A percentile compares a stretch with the other conserved stretches of the same genome.
Evolutionary conservation across 2,888 invertebrate genomes (phyloP).

Genomic region (Zeuzera pyrina): DNA sequence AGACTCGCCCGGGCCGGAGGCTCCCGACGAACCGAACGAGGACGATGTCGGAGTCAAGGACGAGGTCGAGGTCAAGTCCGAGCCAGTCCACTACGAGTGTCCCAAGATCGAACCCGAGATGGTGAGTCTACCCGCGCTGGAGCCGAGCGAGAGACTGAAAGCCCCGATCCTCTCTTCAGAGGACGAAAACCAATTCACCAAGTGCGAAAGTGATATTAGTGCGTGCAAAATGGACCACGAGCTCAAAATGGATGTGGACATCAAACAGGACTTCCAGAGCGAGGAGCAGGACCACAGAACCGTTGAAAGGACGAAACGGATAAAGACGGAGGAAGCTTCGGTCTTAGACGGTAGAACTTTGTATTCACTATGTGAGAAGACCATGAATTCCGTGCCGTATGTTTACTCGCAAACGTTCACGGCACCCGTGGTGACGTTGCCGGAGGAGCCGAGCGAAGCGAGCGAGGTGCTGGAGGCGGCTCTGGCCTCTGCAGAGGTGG

Average conservation of each 20-base stretch:
- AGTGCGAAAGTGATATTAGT: constrained; percentile 7
- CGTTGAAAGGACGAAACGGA: constrained; percentile 55
- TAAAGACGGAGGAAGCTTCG: too few species aligned
- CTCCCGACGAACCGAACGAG: not conserved
- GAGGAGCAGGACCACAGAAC: constrained; percentile 45
- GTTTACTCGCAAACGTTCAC: constrained; percentile 29
- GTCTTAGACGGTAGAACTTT: constrained; percentile 34
- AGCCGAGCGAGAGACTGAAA: constrained; percentile 50
- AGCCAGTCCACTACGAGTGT: constrained; percentile 9
- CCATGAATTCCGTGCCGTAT: constrained; percentile 30
- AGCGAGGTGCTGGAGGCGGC: constrained; percentile 16
- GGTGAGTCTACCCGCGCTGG: constrained; percentile 28
- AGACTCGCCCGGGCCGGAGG: constrained; percentile 16
- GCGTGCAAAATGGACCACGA: constrained; percentile 12
- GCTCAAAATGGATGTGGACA: constrained; percentile 6
- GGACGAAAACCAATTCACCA: constrained; percentile 29
- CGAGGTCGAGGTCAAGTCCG: constrained; percentile 7
- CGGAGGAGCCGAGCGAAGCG: constrained; percentile 14
- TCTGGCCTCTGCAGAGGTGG: constrained; percentile 16
- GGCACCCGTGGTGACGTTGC: constrained; percentile 36
- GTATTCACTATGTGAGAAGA: constrained; percentile 27
- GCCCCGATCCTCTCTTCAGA: constrained; percentile 38
- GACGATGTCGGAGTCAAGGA: constrained; percentile 6
- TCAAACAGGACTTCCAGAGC: constrained; percentile 22
- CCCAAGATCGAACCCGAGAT: constrained; percentile 20